Conservation (phyloP, 2,113 vertebrate species). For the Burhinus bistriatus region DNA sequence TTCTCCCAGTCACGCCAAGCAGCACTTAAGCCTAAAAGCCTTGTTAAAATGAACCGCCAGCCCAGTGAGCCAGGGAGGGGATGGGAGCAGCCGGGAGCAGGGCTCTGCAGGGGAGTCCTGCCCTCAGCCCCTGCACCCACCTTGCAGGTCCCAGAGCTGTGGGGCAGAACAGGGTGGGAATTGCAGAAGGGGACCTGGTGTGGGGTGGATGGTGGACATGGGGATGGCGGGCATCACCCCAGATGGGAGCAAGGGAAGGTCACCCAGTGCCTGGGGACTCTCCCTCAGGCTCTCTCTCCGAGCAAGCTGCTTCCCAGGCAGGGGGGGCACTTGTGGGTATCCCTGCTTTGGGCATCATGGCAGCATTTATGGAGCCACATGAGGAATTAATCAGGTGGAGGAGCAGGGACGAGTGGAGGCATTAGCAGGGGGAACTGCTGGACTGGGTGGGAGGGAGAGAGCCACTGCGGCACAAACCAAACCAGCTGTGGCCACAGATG, state of each 20-base stretch:
- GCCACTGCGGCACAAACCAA: neutral
- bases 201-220: neutral
- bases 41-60: slow-evolving; percentile 28
- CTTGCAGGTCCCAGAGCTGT: rapidly evolving
- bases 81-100: neutral
- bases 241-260: neutral
- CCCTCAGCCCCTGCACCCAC: neutral
- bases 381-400: neutral
- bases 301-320: neutral
- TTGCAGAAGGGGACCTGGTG: rapidly evolving
- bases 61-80: neutral
- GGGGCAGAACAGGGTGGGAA: neutral
- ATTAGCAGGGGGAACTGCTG: neutral
- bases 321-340: neutral
- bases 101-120: neutral
- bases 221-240: neutral
- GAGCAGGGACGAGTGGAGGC: neutral
- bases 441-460: neutral
- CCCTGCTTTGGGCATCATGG: neutral
- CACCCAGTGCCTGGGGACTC: neutral
- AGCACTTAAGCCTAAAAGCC: slow-evolving; percentile 72
- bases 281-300: neutral
- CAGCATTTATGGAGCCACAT: neutral
- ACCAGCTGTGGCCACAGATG: neutral
- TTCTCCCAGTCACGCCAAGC: slow-evolving; percentile 61